These are phyloP conservation scores for Erynnis tages DNA, from an alignment of 2,888 invertebrate genomes.

Conservation along the genomic window DNA sequence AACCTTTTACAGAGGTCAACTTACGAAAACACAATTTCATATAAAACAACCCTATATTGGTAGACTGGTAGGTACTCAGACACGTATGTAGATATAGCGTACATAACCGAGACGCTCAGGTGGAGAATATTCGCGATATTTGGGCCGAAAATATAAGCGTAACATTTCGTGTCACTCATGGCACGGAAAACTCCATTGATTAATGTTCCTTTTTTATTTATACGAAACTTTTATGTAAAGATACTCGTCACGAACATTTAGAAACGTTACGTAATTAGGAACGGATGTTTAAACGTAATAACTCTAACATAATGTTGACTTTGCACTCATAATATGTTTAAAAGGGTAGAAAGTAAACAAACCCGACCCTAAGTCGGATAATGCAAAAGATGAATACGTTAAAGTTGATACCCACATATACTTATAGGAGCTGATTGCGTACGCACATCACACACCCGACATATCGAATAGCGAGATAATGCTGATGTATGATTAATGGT, in stretches of 20 bases:
- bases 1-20: too few species aligned
- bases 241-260: too few species aligned
- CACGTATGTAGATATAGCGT: neutral
- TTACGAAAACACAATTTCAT: neutral
- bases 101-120: constrained; percentile 5
- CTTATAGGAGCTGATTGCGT: constrained; percentile 21
- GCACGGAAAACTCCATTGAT: constrained; percentile 4
- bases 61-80: neutral
- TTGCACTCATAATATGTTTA: neutral
- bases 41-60: neutral
- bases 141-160: constrained; percentile 4
- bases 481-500: constrained; percentile 67
- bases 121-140: constrained; percentile 8
- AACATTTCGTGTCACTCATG: constrained; percentile 7
- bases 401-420: constrained; percentile 35
- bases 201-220: constrained; percentile 6
- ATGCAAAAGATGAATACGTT: constrained; percentile 36
- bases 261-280: too few species aligned
- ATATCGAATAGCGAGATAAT: constrained; percentile 53
- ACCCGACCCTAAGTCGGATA: constrained; percentile 3
- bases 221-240: neutral
- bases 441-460: constrained; percentile 44
- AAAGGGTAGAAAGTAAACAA: constrained; percentile 5
- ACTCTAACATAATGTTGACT: neutral
- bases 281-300: neutral